These are phyloP conservation scores for Incurvaria masculella DNA, from an alignment of 2,888 invertebrate genomes.

Conservation along the genomic window DNA sequence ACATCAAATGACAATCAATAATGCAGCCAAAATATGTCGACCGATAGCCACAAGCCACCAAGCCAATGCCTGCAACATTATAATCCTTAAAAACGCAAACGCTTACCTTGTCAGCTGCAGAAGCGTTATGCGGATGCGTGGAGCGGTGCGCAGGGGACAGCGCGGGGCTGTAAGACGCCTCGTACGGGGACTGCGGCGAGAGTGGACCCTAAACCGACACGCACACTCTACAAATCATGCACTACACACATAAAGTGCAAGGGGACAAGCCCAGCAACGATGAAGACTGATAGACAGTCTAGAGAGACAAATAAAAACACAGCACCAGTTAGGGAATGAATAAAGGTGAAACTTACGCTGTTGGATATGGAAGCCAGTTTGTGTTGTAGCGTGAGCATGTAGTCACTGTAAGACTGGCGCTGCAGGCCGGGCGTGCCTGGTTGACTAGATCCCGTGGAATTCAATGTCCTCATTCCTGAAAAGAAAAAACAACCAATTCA, in stretches of 20 bases:
- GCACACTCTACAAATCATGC: background rate
- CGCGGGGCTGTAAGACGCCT: conserved; percentile 42
- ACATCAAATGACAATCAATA: no score
- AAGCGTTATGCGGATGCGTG: conserved; percentile 23
- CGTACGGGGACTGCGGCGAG: conserved; percentile 56
- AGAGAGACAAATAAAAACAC: no score
- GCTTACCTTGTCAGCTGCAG: conserved; percentile 18
- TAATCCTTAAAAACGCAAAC: no score
- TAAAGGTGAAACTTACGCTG: conserved; percentile 47
- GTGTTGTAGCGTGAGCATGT: conserved; percentile 68
- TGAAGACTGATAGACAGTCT: no score
- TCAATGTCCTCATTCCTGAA: conserved; percentile 35
- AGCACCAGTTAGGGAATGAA: no score
- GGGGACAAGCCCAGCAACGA: no score
- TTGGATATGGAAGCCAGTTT: conserved; percentile 62
- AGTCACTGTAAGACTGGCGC: conserved; percentile 61
- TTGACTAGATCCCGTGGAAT: conserved; percentile 51
- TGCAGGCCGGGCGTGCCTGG: conserved; percentile 62
- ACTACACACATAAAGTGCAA: background rate
- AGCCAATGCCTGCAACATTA: no score
- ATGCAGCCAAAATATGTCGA: no score
- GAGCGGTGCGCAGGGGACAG: conserved; percentile 43
- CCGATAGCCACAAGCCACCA: no score
- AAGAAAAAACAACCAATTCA: background rate
- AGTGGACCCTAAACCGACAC: conserved; percentile 48